Evolutionary conservation across 2,888 invertebrate species (phyloP), one percentile per base, ranked within the genome.

Genomic region (Pollenia griseotomentosa): DNA sequence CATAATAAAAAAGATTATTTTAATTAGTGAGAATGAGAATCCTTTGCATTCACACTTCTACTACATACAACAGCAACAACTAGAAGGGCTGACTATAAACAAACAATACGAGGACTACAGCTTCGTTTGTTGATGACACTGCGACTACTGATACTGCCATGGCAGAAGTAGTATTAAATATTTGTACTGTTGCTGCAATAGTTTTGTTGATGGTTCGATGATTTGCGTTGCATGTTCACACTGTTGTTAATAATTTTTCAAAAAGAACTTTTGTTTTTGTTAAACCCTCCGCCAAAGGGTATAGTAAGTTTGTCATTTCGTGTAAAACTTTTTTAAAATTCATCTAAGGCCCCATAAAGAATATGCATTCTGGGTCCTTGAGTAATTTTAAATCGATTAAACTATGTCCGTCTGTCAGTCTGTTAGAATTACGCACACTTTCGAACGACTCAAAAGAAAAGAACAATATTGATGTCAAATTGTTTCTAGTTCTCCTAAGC

Each of bases 11-110:
- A 55, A 79, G 40, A 65, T 78, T 77, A 57, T 81, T 81, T 81
- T 83, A 83, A 83, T 83, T 83, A 83, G 71, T 83, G 71, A 51
- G 23, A 63, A 74, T 51, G 51, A 53, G 71, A 83, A 83, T 78
- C 83, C 78, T 83, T 83, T 78, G 77, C 71, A 66, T 73, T 66
- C 57, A 19, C 23, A 12, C 19, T 42, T 51, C 61, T 61, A 16
- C 48, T 48, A 23, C 42, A 40, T 16, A 53, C 9, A 11, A 65
- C 44, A 6, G 8, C 10, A 65, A 48, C 33, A 40, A 61, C 23
- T 8, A 40, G 14, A 40, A 33, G 6, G 6, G 33, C 33, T 33
- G 61, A 61, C 7, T 61, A 12, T 61, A 14, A 61, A 14, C 40
- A 33, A 61, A 14, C 61, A 33, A 14, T 14, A 61, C 12, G n/a